Evolutionary conservation across 1,140 invertebrate species (phyloP), one percentile per base, ranked within the genome.

Genomic region (Drosophila nannoptera): DNA sequence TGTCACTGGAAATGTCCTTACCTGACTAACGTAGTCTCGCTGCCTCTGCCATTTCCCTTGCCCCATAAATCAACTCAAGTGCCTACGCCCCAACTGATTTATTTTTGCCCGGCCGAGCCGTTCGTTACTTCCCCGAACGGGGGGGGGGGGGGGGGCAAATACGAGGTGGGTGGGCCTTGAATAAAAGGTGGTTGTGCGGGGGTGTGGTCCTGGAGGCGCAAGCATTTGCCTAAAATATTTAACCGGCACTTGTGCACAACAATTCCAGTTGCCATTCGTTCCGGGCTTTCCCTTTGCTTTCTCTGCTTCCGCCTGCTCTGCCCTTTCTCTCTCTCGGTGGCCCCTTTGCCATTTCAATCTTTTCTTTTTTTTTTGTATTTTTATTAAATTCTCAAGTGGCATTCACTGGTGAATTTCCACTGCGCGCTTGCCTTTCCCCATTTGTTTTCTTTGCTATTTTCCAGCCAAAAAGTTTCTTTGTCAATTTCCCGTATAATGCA

Each of bases 51-150:
- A 64, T 69, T 69, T 52, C 67, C 67, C 61, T 58, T 69, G 67
- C 60, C 46, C 46, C 67, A 83, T 83, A 83, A 83, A 83, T 83
- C 80, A 83, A 83, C 80, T 84, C 76, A 83, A 83, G 80, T 84
- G 80, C 80, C 80, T 84, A 84, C 80, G 80, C 80, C 80, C 80
- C 80, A 84, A 76, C 80, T 83, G 80, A 83, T 83, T 83, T 83
- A 83, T 83, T 80, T 67, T 80, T 80, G 56, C 63, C 48, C 67
- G 67, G 64, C 56, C 61, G 78, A 82, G 75, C 75, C 71, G 46
- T 78, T 22, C 43, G 58, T 29, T 49, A 48, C 60, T 46, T 14
- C 12, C 12, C 46, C 68, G 55, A 40, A n/a, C n/a, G n/a, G n/a
- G n/a, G n/a, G n/a, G n/a, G n/a, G n/a, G n/a, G n/a, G 31, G 22